A percentile compares a stretch with the other conserved stretches of the same genome.
Evolutionary conservation across 2,888 invertebrate genomes (phyloP).

Genomic region (Cheilosia vulpina): DNA sequence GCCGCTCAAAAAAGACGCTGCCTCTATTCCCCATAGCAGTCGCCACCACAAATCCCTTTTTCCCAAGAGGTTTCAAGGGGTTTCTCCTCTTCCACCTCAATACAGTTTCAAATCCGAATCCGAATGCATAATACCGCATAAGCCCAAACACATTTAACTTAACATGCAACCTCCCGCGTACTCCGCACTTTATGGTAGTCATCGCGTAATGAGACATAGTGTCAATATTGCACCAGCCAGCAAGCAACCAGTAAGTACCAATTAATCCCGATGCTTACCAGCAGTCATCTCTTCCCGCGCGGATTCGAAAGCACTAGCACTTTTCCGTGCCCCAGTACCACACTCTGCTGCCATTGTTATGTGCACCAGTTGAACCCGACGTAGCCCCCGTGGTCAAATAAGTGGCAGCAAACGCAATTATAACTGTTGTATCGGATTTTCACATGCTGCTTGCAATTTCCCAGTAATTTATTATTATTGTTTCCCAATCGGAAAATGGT

Average conservation of each 20-base stretch:
- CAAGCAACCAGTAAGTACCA: constrained; percentile 13
- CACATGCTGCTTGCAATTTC: constrained; percentile 55
- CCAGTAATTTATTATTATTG: constrained; percentile 58
- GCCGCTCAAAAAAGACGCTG: too few relatives aligned
- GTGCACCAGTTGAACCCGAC: constrained; percentile 6
- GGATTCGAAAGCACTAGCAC: constrained; percentile 29
- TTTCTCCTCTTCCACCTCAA: too few relatives aligned
- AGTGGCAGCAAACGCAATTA: constrained; percentile 48
- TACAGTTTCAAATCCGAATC: too few relatives aligned
- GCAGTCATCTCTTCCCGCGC: constrained; percentile 7
- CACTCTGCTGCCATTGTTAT: constrained; percentile 15
- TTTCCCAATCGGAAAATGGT: constrained; percentile 53
- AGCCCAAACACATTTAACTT: too few relatives aligned
- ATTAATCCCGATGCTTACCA: constrained; percentile 26
- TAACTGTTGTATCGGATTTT: constrained; percentile 49
- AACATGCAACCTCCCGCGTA: too few relatives aligned
- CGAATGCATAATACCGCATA: too few relatives aligned
- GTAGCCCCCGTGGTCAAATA: constrained; percentile 30
- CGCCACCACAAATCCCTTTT: too few relatives aligned
- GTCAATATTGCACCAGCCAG: background rate
- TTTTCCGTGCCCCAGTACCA: constrained; percentile 1
- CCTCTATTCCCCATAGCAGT: too few relatives aligned
- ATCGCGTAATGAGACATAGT: background rate
- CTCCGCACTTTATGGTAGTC: background rate
- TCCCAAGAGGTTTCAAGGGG: too few relatives aligned